A percentile compares a stretch with the other conserved stretches of the same genome.
Conservation (phyloP, 2,888 invertebrate genomes). For the Philereme transversata region DNA sequence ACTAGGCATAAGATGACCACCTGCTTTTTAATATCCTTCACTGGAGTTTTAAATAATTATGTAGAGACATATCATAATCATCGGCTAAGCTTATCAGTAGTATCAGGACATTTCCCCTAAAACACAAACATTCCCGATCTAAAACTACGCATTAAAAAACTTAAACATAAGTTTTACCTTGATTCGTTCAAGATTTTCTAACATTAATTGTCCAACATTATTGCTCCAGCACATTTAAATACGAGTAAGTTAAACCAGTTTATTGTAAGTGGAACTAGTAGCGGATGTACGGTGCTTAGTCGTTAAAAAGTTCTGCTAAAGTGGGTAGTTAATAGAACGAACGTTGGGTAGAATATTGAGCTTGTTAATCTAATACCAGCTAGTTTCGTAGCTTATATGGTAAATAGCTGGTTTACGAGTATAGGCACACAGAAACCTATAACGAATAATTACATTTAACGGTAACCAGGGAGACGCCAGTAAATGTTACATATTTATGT, state of each 20-base stretch:
- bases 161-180: neutral
- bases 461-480: too few species aligned
- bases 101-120: too few species aligned
- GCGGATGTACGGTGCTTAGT: conserved; percentile 27
- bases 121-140: neutral
- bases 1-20: too few species aligned
- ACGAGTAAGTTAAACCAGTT: conserved; percentile 16
- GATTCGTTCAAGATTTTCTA: conserved; percentile 12
- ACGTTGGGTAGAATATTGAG: conserved; percentile 48
- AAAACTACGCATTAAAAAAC: neutral
- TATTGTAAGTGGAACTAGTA: conserved; percentile 20
- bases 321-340: conserved; percentile 40
- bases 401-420: conserved; percentile 1
- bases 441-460: too few species aligned
- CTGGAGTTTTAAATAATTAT: too few species aligned
- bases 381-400: conserved; percentile 22
- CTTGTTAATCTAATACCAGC: conserved; percentile 53
- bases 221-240: conserved; percentile 22
- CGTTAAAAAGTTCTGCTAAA: conserved; percentile 43
- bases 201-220: conserved; percentile 20
- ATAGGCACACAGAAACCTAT: too few species aligned
- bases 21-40: too few species aligned
- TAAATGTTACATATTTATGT: too few species aligned
- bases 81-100: too few species aligned
- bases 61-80: too few species aligned